These are phyloP conservation scores for Nycticebus coucang DNA, from an alignment of 2,113 vertebrate genomes.

Conservation along the genomic window DNA sequence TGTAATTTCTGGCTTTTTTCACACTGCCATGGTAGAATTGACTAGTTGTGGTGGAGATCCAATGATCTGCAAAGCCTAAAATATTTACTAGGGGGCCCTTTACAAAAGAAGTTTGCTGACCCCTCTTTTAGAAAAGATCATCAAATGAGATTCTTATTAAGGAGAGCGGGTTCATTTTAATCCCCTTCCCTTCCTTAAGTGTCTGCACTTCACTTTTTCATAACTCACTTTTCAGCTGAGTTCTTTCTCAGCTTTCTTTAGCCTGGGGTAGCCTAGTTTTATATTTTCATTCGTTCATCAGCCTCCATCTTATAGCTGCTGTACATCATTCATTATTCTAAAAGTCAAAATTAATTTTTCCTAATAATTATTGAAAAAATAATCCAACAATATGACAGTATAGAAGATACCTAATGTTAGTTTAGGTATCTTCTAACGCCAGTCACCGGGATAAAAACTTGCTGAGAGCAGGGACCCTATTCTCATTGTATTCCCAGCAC, in stretches of 20 bases:
- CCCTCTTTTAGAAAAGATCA: background rate
- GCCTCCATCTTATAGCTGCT: background rate
- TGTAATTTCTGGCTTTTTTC: background rate
- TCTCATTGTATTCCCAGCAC: background rate
- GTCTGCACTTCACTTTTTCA: background rate
- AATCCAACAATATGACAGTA: background rate
- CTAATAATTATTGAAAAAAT: background rate
- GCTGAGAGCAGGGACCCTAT: accelerated
- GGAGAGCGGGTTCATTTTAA: background rate
- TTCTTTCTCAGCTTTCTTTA: background rate
- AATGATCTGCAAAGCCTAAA: background rate
- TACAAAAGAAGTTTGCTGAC: background rate
- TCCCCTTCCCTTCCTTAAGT: background rate
- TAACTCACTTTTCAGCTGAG: too few relatives aligned
- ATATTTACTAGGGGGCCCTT: background rate
- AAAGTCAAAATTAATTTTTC: background rate
- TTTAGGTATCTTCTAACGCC: too few relatives aligned
- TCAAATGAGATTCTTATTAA: background rate
- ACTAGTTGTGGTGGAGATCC: background rate
- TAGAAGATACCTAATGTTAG: background rate
- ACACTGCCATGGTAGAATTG: background rate
- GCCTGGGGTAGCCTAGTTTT: background rate
- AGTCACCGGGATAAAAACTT: background rate
- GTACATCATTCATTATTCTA: background rate
- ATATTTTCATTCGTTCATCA: background rate